Percentiles rank a stretch among this genome's conserved stretches.
Evolutionary conservation across 2,888 invertebrate species (phyloP).

Genomic region (Diadegma fenestrale): DNA sequence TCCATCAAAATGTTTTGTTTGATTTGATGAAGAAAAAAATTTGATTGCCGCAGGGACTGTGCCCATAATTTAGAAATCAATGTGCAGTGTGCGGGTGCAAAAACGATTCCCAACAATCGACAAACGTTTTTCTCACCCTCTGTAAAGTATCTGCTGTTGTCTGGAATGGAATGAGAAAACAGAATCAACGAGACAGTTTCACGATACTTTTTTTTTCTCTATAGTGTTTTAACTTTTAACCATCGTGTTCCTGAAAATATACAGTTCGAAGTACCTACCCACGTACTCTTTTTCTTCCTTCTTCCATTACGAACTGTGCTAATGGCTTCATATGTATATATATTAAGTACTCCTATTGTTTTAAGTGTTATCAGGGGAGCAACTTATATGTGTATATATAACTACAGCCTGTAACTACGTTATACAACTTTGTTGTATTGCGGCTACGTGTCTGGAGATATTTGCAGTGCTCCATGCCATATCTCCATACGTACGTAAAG

Average conservation of each 20-base stretch:
- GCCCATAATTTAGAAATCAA: not conserved
- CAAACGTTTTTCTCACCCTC: slow-evolving; percentile 4
- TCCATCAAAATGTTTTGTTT: not conserved
- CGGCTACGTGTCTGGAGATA: not conserved
- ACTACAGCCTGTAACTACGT: not conserved
- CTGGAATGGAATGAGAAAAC: slow-evolving; percentile 11
- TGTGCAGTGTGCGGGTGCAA: not conserved
- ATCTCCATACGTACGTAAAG: not conserved
- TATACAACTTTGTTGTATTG: slow-evolving; percentile 12
- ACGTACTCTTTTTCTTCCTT: slow-evolving; percentile 13
- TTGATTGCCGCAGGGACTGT: slow-evolving; percentile 8
- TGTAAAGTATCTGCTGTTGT: not conserved
- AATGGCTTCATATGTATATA: not conserved
- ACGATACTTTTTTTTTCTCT: slow-evolving; percentile 25
- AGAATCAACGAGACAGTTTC: slow-evolving; percentile 9
- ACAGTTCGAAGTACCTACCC: not conserved
- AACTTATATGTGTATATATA: too few species aligned
- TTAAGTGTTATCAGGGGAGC: slow-evolving; percentile 9
- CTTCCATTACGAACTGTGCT: not conserved
- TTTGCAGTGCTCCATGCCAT: not conserved
- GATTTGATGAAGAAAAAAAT: not conserved
- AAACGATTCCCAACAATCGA: not conserved
- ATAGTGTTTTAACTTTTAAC: slow-evolving; percentile 32
- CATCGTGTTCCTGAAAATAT: not conserved
- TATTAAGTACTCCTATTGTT: slow-evolving; percentile 16